These are phyloP conservation scores for Ophion ventricosus DNA, from an alignment of 2,888 invertebrate genomes.

Conservation along the genomic window DNA sequence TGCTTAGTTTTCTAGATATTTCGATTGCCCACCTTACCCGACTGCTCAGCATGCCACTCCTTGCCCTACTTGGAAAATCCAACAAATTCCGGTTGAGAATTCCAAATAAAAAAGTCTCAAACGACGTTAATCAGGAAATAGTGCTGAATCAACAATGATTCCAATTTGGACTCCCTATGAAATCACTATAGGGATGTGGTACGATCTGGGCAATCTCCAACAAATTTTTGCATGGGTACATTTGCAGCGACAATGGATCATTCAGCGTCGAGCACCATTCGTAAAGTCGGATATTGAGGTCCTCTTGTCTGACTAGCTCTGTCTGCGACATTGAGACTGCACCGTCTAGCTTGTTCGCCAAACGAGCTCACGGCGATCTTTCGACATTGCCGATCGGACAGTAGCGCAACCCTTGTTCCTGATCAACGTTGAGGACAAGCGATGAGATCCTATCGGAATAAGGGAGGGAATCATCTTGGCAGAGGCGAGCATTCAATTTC, in stretches of 20 bases:
- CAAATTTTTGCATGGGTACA: no score
- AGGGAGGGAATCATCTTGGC: slow-evolving; percentile 62
- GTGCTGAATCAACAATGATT: no score
- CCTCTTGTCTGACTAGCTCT: background rate
- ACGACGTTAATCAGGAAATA: no score
- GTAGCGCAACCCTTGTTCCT: background rate
- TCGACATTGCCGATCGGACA: background rate
- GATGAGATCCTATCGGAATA: slow-evolving; percentile 7
- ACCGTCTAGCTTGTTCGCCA: slow-evolving; percentile 1
- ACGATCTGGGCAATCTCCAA: no score
- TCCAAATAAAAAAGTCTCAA: no score
- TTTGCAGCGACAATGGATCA: background rate
- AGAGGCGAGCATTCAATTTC: slow-evolving; percentile 78
- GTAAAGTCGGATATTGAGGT: slow-evolving; percentile 1
- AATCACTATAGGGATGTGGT: no score
- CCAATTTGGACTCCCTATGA: no score
- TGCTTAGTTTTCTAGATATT: no score
- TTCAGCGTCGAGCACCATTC: background rate
- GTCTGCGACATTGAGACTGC: background rate
- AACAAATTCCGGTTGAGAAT: no score
- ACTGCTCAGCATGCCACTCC: no score
- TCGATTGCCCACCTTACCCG: no score
- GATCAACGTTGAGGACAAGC: background rate
- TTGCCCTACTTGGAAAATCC: no score
- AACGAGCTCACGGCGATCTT: background rate